Conservation (phyloP, 1,140 invertebrate species). For the Caenorhabditis tropicalis region DNA sequence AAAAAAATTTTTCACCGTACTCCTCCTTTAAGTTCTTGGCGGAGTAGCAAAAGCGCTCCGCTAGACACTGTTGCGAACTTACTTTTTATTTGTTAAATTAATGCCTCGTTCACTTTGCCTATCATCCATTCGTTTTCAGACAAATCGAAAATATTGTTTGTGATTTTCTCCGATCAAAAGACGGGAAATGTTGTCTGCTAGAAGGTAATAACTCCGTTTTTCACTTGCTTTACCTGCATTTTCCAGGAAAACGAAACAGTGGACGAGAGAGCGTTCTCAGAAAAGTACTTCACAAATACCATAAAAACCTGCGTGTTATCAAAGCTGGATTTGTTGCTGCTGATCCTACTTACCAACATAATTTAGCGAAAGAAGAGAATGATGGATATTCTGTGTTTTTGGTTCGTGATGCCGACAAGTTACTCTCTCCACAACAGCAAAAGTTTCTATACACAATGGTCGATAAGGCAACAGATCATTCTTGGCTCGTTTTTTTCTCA, state of each 20-base stretch:
- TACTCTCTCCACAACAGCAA: neutral
- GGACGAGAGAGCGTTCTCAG: constrained; percentile 1
- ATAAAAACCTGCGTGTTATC: neutral
- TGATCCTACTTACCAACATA: constrained; percentile 1
- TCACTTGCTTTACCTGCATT: neutral
- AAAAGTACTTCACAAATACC: neutral
- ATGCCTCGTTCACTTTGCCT: too few relatives aligned
- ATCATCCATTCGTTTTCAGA: neutral
- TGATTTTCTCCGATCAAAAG: constrained; percentile 14
- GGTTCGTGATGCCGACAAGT: constrained; percentile 3
- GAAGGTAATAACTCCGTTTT: neutral
- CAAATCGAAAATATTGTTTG: constrained; percentile 19
- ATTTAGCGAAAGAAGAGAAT: neutral
- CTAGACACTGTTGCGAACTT: neutral
- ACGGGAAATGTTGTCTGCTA: neutral
- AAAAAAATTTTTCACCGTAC: too few relatives aligned
- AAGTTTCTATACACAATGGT: constrained; percentile 24
- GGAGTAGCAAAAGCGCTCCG: neutral
- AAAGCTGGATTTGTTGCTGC: constrained; percentile 18
- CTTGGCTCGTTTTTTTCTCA: constrained; percentile 16
- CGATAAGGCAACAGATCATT: constrained; percentile 1
- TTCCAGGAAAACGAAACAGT: neutral
- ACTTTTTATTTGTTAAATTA: neutral
- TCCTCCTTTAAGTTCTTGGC: neutral
- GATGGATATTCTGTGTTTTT: neutral